Percentiles rank a stretch among this genome's conserved stretches.
Evolutionary conservation across 2,797 vertebrate species (phyloP).

Genomic region (Tokudaia tokunoshimensis): DNA sequence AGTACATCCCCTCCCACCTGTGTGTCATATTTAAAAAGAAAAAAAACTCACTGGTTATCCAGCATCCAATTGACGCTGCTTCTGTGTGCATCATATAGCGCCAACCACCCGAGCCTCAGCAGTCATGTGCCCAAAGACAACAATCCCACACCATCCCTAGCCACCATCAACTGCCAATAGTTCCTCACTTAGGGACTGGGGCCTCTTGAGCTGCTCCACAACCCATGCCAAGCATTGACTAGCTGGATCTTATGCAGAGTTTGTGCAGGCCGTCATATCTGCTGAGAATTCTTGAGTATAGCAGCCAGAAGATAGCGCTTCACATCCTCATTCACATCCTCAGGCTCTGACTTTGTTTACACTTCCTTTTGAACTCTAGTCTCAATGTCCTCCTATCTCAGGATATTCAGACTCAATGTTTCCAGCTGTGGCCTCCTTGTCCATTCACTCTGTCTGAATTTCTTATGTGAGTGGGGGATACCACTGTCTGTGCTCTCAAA

Average conservation of each 20-base stretch:
- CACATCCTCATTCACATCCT: neutral
- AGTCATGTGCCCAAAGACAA: neutral
- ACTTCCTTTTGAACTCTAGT: constrained; percentile 23
- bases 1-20: neutral
- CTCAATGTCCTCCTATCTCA: neutral
- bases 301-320: neutral
- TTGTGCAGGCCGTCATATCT: too few relatives aligned
- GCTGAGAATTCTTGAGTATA: neutral
- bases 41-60: neutral
- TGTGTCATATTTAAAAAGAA: neutral
- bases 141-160: neutral
- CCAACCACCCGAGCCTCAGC: neutral
- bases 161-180: neutral
- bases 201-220: too few relatives aligned
- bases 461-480: neutral
- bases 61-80: neutral
- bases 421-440: neutral
- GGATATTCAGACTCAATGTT: neutral
- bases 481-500: neutral
- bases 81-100: neutral
- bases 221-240: neutral
- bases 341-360: neutral
- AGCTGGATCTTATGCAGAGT: neutral
- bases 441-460: neutral
- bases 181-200: neutral